These are phyloP conservation scores for Melanargia galathea DNA, from an alignment of 2,888 invertebrate genomes.

Conservation along the genomic window DNA sequence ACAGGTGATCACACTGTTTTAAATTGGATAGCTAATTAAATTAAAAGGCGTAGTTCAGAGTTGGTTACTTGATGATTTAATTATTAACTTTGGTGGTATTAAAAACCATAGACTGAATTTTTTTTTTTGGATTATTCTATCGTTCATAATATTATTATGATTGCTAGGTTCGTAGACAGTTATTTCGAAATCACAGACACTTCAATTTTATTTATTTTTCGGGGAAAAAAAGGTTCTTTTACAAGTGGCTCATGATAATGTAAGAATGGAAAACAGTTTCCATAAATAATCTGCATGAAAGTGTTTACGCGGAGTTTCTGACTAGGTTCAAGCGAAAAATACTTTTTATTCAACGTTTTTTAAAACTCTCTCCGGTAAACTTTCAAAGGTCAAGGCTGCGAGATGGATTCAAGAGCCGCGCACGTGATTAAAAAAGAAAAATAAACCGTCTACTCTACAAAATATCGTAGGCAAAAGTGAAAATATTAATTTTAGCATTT, in stretches of 20 bases:
- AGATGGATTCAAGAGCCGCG: constrained; percentile 24
- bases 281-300: constrained; percentile 10
- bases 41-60: neutral
- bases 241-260: neutral
- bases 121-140: no score
- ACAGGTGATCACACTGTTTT: neutral
- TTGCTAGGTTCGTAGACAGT: no score
- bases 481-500: neutral
- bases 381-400: constrained; percentile 34
- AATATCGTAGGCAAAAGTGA: neutral
- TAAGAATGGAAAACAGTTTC: constrained; percentile 9
- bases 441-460: neutral
- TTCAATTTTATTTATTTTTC: neutral
- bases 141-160: no score
- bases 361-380: constrained; percentile 19
- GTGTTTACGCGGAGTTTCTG: constrained; percentile 6
- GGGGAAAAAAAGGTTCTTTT: constrained; percentile 1
- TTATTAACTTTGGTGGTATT: no score
- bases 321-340: constrained; percentile 17
- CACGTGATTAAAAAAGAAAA: constrained; percentile 30
- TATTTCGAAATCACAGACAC: no score
- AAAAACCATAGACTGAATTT: no score
- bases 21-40: neutral
- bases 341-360: constrained; percentile 26
- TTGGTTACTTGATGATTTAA: neutral